These are phyloP conservation scores for Daubentonia madagascariensis DNA, from an alignment of 2,113 vertebrate species.

Conservation along the genomic window DNA sequence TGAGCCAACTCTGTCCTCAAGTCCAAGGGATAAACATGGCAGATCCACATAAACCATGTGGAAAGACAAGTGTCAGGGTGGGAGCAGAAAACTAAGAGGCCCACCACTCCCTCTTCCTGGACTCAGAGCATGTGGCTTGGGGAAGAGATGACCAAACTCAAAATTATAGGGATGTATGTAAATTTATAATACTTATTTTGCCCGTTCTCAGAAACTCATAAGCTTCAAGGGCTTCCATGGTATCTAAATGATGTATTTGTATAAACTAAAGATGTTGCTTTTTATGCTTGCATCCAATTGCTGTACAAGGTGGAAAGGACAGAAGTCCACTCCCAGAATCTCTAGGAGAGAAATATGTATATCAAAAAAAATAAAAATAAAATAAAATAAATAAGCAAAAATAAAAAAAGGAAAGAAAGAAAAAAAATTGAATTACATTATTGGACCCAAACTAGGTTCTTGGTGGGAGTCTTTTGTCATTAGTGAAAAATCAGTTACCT, in stretches of 20 bases:
- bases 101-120: neutral
- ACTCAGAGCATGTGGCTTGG: neutral
- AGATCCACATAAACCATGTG: fast-evolving
- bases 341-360: slow-evolving; percentile 67
- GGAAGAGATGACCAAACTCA: neutral
- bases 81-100: neutral
- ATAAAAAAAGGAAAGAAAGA: neutral
- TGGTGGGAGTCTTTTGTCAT: slow-evolving; percentile 74
- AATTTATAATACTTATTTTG: neutral
- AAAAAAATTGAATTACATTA: slow-evolving; percentile 70
- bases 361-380: slow-evolving; percentile 37
- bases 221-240: slow-evolving; percentile 13
- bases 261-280: slow-evolving; percentile 72
- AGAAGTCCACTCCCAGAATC: slow-evolving; percentile 52
- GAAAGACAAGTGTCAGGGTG: neutral
- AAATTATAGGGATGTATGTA: neutral
- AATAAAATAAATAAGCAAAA: slow-evolving; percentile 36
- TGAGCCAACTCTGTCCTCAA: neutral
- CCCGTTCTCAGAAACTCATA: slow-evolving; percentile 42
- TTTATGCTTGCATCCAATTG: slow-evolving; percentile 70
- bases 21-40: neutral
- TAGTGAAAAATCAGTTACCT: slow-evolving; percentile 79
- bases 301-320: slow-evolving; percentile 64
- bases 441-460: slow-evolving; percentile 64
- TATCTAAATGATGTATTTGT: slow-evolving; percentile 69